These are phyloP conservation scores for Strix uralensis DNA, from an alignment of 2,113 vertebrate genomes.

Conservation along the genomic window DNA sequence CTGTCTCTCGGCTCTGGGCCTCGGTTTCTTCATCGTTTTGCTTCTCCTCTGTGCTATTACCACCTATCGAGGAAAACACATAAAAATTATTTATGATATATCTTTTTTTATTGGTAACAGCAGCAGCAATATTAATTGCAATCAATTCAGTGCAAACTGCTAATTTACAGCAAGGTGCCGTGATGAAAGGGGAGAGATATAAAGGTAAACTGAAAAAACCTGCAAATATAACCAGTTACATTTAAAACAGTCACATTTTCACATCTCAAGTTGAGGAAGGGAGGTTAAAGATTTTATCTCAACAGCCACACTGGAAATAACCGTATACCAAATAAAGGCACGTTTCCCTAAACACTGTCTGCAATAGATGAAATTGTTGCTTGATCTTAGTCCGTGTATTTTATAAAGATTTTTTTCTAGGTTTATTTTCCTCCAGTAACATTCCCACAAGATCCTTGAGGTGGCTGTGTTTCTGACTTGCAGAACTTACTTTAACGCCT, in stretches of 20 bases:
- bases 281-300: constrained; percentile 4
- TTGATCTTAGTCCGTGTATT: background rate
- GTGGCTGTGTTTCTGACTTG: background rate
- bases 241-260: constrained; percentile 1
- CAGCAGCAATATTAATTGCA: constrained; percentile 50
- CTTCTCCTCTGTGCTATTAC: constrained; percentile 39
- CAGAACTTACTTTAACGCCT: background rate
- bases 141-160: constrained; percentile 32
- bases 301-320: background rate
- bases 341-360: background rate
- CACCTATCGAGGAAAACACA: constrained; percentile 64
- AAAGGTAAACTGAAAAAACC: constrained; percentile 30
- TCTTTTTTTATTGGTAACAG: constrained; percentile 38
- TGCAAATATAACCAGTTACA: background rate
- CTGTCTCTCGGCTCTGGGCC: constrained; percentile 63
- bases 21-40: constrained; percentile 23
- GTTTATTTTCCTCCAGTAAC: background rate
- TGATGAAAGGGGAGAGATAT: constrained; percentile 15
- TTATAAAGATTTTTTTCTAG: background rate
- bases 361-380: background rate
- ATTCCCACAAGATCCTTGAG: background rate
- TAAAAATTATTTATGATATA: constrained; percentile 28
- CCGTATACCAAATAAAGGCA: background rate
- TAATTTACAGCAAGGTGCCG: background rate
- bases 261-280: background rate